Conservation (phyloP, 2,888 invertebrate genomes). For the Temnothorax unifasciatus region DNA sequence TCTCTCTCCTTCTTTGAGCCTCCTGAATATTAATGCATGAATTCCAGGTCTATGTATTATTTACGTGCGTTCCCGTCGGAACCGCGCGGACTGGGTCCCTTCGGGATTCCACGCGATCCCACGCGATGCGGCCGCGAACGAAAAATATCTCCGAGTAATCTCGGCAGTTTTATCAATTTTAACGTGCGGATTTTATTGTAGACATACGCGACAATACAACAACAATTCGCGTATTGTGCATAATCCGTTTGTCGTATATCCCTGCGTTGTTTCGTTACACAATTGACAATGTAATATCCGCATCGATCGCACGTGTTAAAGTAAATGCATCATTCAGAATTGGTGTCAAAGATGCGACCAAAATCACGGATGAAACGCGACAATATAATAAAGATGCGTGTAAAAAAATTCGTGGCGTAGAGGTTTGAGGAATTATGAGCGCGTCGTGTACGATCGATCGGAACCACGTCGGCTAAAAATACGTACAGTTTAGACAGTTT, state of each 20-base stretch:
- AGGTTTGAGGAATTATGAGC: conserved; percentile 33
- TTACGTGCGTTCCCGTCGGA: conserved; percentile 60
- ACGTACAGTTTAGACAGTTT: conserved; percentile 43
- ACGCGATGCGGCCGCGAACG: not conserved
- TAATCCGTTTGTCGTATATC: not conserved
- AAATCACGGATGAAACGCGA: not conserved
- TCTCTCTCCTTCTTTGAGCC: conserved; percentile 71
- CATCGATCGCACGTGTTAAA: not conserved
- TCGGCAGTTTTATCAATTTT: conserved; percentile 19
- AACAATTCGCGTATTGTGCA: not conserved
- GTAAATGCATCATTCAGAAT: not conserved
- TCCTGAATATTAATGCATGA: conserved; percentile 74
- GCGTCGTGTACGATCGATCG: conserved; percentile 27
- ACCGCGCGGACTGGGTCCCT: conserved; percentile 67
- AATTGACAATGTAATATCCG: not conserved
- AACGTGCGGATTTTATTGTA: not conserved
- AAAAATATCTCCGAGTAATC: conserved; percentile 8
- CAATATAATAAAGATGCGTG: not conserved
- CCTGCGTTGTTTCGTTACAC: not conserved
- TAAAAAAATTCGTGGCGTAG: not conserved
- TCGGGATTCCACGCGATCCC: conserved; percentile 63
- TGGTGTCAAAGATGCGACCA: not conserved
- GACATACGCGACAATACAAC: not conserved
- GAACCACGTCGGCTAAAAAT: conserved; percentile 22
- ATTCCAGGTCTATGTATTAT: conserved; percentile 73